Conservation (phyloP, 1,140 invertebrate species). For the Babylonia areolata region DNA sequence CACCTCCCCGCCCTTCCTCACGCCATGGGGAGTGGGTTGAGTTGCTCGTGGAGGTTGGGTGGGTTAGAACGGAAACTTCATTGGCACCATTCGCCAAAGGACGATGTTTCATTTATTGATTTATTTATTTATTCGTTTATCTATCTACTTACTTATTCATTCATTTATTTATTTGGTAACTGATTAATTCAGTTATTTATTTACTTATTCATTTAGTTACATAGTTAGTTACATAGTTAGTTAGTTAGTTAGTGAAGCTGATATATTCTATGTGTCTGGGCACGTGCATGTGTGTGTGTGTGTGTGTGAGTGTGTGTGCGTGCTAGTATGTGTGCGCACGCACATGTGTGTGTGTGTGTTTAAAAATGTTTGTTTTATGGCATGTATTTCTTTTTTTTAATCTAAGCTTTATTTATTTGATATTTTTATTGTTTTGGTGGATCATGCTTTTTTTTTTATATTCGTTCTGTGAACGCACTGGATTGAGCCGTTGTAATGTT, state of each 20-base stretch:
- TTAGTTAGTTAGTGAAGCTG: not conserved
- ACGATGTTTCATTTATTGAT: not conserved
- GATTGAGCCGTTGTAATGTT: not conserved
- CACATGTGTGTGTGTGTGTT: not conserved
- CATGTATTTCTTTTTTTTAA: too few relatives aligned
- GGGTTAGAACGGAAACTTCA: too few relatives aligned
- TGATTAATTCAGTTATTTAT: not conserved
- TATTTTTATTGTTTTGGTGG: too few relatives aligned
- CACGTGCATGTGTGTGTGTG: not conserved
- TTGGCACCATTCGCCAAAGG: too few relatives aligned
- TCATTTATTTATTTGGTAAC: not conserved
- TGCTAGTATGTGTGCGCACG: not conserved
- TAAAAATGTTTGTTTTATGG: too few relatives aligned
- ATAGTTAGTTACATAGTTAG: not conserved
- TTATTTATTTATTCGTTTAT: not conserved
- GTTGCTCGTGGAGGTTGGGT: too few relatives aligned
- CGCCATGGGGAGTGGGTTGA: too few relatives aligned
- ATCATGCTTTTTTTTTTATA: too few relatives aligned
- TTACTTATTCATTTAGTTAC: not conserved
- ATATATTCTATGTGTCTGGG: not conserved
- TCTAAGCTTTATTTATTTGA: too few relatives aligned
- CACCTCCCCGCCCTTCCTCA: too few relatives aligned
- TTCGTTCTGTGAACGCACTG: too few relatives aligned
- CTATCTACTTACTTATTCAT: not conserved
- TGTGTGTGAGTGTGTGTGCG: slow-evolving; percentile 25